Percentiles rank a stretch among this genome's conserved stretches.
Conservation (phyloP, 2,113 vertebrate genomes). For the Acrocephalus kingi region DNA sequence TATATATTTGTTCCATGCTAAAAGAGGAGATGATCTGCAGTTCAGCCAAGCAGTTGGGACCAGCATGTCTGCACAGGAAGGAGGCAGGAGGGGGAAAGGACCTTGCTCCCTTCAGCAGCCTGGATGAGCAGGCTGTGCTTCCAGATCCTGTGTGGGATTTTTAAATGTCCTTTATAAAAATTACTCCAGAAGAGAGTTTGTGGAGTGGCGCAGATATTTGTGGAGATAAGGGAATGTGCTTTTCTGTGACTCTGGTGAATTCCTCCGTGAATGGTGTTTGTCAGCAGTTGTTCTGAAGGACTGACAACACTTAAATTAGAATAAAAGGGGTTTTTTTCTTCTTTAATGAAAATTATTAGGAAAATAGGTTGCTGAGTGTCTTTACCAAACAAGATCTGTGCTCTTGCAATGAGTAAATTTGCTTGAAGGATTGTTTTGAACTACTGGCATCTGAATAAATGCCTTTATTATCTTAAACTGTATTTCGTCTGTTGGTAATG, state of each 20-base stretch:
- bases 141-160: accelerated
- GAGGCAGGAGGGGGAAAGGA: not conserved
- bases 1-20: accelerated
- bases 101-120: not conserved
- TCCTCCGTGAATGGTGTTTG: not conserved
- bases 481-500: not conserved
- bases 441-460: not conserved
- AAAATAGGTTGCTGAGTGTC: not conserved
- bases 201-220: not conserved
- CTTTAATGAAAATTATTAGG: not conserved
- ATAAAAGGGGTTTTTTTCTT: not conserved
- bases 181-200: too few species aligned
- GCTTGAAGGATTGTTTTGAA: not conserved
- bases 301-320: not conserved
- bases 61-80: not conserved
- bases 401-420: not conserved
- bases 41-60: not conserved
- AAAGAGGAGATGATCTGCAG: not conserved
- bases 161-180: not conserved
- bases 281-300: not conserved
- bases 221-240: not conserved
- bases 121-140: not conserved
- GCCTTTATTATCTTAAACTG: not conserved
- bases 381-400: not conserved
- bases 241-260: not conserved